phyloP scores from a whole-genome alignment of 2,888 invertebrate genomes.

The Drosophila anceps region DNA sequence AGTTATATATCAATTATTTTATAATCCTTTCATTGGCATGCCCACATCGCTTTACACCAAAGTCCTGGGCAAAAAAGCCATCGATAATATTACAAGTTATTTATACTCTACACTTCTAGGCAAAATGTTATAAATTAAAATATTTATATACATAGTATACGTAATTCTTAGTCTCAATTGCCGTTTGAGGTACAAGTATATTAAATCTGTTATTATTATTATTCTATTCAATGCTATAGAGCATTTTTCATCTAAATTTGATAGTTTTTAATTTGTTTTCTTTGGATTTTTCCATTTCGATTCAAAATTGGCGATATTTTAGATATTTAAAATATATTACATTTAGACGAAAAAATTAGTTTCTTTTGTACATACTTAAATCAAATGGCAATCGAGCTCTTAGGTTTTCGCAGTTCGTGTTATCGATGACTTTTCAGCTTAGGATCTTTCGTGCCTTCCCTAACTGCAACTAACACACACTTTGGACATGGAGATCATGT shows the following conservation, averaged over 20 bases:
- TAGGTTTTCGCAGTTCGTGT: neutral
- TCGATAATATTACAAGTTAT: slow-evolving; percentile 9
- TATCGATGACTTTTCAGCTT: slow-evolving; percentile 29
- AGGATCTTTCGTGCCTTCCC: slow-evolving; percentile 1
- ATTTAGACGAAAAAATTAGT: neutral
- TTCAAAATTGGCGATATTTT: too few relatives aligned
- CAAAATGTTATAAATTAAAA: neutral
- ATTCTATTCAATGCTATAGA: neutral
- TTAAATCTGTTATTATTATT: neutral
- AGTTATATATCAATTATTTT: neutral
- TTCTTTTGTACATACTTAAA: neutral
- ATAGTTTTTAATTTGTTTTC: neutral
- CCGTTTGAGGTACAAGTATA: neutral
- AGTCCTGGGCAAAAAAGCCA: slow-evolving; percentile 14
- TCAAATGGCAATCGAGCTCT: neutral
- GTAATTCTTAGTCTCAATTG: neutral
- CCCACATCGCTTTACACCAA: slow-evolving; percentile 13
- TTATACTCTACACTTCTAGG: too few relatives aligned
- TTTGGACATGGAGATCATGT: slow-evolving; percentile 59
- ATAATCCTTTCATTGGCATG: slow-evolving; percentile 12
- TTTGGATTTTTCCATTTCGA: neutral
- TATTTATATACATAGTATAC: neutral
- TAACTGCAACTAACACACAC: slow-evolving; percentile 33
- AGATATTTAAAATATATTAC: neutral
- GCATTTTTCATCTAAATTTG: neutral